phyloP scores from a whole-genome alignment of 2,113 vertebrate genomes.

The Castor canadensis region DNA sequence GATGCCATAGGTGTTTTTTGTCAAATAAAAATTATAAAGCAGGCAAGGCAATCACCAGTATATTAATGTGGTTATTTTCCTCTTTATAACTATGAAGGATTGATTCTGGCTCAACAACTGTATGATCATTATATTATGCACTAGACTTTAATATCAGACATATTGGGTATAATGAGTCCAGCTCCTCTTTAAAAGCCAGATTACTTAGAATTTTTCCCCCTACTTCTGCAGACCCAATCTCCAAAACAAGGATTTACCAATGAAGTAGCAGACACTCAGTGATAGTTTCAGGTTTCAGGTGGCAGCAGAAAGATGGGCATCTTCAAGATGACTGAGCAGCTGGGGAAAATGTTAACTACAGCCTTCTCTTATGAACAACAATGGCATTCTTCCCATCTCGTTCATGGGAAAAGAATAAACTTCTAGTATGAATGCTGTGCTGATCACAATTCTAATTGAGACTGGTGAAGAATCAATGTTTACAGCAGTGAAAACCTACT shows the following conservation, averaged over 20 bases:
- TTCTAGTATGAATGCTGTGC: neutral
- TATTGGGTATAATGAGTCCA: neutral
- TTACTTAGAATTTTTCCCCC: neutral
- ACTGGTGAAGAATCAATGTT: neutral
- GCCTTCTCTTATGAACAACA: neutral
- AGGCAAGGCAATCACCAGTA: neutral
- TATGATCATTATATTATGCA: neutral
- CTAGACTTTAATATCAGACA: neutral
- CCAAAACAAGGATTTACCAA: neutral
- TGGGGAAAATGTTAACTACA: neutral
- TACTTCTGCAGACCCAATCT: neutral
- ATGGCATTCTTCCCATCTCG: neutral
- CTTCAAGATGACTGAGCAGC: too few species aligned
- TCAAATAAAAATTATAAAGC: conserved; percentile 4
- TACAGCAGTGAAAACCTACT: neutral
- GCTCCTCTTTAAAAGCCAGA: neutral
- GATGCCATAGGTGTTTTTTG: neutral
- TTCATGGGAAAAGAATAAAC: neutral
- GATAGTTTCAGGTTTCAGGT: neutral
- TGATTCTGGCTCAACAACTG: neutral
- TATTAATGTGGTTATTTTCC: neutral
- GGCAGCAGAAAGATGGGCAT: fast-evolving
- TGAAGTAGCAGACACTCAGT: neutral
- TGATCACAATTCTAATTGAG: neutral
- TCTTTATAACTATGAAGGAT: neutral